Evolutionary conservation across 2,113 vertebrate species (phyloP).

Genomic region (Setophaga petechia): DNA sequence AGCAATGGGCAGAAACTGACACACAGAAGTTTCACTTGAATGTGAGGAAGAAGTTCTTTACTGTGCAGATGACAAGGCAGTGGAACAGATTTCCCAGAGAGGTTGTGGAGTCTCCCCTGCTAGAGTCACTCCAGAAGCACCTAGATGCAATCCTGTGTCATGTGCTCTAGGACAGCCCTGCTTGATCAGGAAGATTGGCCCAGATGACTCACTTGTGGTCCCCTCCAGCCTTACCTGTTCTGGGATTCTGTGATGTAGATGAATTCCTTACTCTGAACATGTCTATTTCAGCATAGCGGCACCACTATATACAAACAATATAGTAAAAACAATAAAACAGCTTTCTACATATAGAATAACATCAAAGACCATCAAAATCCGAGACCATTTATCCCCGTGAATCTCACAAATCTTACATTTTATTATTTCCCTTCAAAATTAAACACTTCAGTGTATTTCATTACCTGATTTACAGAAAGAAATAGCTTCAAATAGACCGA

Average conservation of each 20-base stretch:
- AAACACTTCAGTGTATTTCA: not conserved
- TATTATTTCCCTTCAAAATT: not conserved
- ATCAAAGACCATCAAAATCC: not conserved
- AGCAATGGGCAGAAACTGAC: not conserved
- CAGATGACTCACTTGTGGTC: not conserved
- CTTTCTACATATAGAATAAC: not conserved
- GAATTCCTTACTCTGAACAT: not conserved
- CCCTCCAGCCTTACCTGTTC: no score
- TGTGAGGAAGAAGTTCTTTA: not conserved
- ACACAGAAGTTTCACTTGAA: not conserved
- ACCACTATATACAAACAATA: not conserved
- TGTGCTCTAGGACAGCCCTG: not conserved
- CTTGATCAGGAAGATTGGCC: not conserved
- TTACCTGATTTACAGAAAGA: not conserved
- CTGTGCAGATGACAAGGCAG: not conserved
- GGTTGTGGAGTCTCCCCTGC: not conserved
- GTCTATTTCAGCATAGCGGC: not conserved
- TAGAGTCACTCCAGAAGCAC: no score
- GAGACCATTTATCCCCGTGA: not conserved
- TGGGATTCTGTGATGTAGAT: not conserved
- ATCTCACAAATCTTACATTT: not conserved
- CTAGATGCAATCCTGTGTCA: no score
- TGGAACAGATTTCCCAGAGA: not conserved
- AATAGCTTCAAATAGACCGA: not conserved
- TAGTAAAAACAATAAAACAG: not conserved